These are phyloP conservation scores for Neoniphon sammara DNA, from an alignment of 2,797 vertebrate genomes.

Conservation along the genomic window DNA sequence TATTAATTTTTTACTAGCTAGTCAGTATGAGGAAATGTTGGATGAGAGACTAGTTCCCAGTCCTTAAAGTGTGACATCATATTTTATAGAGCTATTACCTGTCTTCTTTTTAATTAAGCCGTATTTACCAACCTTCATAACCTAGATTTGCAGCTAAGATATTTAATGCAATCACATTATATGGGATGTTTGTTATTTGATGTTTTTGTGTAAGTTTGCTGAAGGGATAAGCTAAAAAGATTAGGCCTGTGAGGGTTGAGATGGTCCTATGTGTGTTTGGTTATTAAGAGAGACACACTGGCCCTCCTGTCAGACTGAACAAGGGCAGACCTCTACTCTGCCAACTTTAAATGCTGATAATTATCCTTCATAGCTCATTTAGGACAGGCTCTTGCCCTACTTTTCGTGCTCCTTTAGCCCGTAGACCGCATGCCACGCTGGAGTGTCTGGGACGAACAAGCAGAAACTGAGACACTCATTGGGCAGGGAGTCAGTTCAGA, in stretches of 20 bases:
- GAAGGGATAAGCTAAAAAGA: too few relatives aligned
- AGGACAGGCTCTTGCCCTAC: background rate
- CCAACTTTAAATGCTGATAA: conserved; percentile 13
- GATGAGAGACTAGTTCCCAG: conserved; percentile 3
- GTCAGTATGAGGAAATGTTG: background rate
- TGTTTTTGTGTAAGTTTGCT: too few relatives aligned
- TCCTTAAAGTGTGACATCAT: background rate
- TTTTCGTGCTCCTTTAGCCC: background rate
- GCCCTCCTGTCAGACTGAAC: conserved; percentile 29
- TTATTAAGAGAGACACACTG: too few relatives aligned
- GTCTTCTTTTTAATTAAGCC: too few relatives aligned
- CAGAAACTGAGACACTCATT: background rate
- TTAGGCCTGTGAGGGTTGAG: background rate
- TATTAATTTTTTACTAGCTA: conserved; percentile 28
- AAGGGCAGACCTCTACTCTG: conserved; percentile 25
- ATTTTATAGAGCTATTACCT: background rate
- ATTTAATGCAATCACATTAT: too few relatives aligned
- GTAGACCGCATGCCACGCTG: conserved; percentile 5
- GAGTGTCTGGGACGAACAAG: conserved; percentile 15
- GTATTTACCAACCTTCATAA: background rate
- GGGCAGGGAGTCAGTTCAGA: background rate
- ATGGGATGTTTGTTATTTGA: too few relatives aligned
- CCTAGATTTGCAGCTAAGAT: too few relatives aligned
- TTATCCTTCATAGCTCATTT: conserved; percentile 9
- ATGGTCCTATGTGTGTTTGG: background rate